Evolutionary conservation across 2,888 invertebrate species (phyloP).

Genomic region (Epirrhoe alternata): DNA sequence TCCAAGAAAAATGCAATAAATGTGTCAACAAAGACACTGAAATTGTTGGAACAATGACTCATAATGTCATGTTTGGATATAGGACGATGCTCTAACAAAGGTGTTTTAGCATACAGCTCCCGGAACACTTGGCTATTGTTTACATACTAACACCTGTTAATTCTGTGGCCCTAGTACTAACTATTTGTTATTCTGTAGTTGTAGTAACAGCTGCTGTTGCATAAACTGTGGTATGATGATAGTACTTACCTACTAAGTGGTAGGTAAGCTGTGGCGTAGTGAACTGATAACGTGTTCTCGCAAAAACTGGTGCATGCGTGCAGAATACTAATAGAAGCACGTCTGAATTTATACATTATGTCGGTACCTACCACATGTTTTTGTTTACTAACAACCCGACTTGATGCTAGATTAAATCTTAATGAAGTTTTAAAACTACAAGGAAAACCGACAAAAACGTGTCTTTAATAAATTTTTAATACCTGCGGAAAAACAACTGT

Average conservation of each 20-base stretch:
- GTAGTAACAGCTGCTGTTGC: slow-evolving; percentile 2
- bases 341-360: slow-evolving; percentile 20
- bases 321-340: slow-evolving; percentile 23
- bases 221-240: slow-evolving; percentile 11
- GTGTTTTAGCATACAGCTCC: slow-evolving; percentile 34
- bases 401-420: neutral
- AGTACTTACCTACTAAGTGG: slow-evolving; percentile 18
- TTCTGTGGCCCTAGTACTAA: slow-evolving; percentile 18
- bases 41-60: slow-evolving; percentile 27
- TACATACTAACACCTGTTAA: slow-evolving; percentile 25
- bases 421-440: neutral
- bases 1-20: slow-evolving; percentile 19
- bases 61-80: slow-evolving; percentile 30
- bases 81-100: slow-evolving; percentile 36
- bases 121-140: slow-evolving; percentile 33
- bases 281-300: slow-evolving; percentile 19
- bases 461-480: no score
- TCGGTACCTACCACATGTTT: slow-evolving; percentile 15
- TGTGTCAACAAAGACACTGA: slow-evolving; percentile 20
- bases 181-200: slow-evolving; percentile 11
- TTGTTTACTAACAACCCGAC: slow-evolving; percentile 33
- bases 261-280: slow-evolving; percentile 8
- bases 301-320: slow-evolving; percentile 19
- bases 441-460: no score
- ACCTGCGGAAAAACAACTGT: no score